Evolutionary conservation across 2,113 vertebrate species (phyloP), one percentile per base, ranked within the genome.

Genomic region (Chloropsis hardwickii): DNA sequence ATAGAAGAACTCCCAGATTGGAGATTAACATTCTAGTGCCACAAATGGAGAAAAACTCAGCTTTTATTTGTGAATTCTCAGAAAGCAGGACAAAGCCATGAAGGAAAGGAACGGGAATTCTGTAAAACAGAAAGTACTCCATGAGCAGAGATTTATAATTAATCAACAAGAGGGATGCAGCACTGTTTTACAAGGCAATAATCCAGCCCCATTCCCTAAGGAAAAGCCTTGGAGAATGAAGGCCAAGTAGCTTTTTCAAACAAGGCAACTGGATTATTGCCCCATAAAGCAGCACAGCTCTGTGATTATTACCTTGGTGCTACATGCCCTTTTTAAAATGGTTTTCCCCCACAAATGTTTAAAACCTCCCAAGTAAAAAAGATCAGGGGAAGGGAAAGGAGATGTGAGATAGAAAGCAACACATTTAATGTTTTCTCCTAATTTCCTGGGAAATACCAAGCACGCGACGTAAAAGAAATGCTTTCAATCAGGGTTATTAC

Each of bases 141-240:
- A 77, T 2, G 14, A 60, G 83, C 72, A 60, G 83, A 93, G 85
- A 90, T 90, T 96, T 95, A 76, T 90, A 95, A 96, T 96, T 94
- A 95, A 96, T 94, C 93, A 94, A 84, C 67, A 74, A 54, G 44
- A 87, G 74, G 62, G 78, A 91, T 37, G 90, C 57, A 71, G 80
- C 76, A 17, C 67, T 94, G 72, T 81, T 97, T 95, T 96, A 94
- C 94, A 96, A 96, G 96, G 95, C 95, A 97, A 94, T 95, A 96
- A 96, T 92, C 93, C 91, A 88, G 78, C 35, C 50, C 73, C 64
- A 66, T 76, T 96, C 92, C 94, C 93, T 31, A 51, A 80, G 88
- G 96, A 57, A 96, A 91, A 85, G 65, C 53, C 51, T 51, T 40
- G 81, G 54, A 94, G 86, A 86, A 91, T 47, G 88, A 96, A 94